Evolutionary conservation across 2,113 vertebrate species (phyloP), one percentile per base, ranked within the genome.

Genomic region (Anser brachyrhynchus): DNA sequence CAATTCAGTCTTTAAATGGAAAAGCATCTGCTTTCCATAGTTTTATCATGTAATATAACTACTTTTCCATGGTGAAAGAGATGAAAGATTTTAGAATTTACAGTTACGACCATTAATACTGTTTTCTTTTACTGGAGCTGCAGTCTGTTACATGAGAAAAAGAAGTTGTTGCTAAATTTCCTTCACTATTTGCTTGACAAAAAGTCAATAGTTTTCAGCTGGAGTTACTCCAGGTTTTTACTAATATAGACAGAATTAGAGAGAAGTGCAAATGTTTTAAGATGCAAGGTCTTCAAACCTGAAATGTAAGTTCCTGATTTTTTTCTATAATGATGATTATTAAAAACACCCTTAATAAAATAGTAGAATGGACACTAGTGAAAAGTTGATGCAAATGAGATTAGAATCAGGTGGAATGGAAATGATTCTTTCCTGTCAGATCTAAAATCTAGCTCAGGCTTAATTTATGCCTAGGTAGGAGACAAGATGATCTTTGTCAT

Each of bases 141-240:
- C 22, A 43, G 43, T 90, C 61, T 83, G 57, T 77, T 87, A 58
- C 65, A 22, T 55, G 85, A 91, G 85, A 66, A 77, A 80, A 79
- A 81, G 66, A 72, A 84, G 73, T 23, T 41, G 10, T 78, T 70
- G 49, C 87, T 95, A 29, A 85, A 92, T 88, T 86, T 95, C 59
- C 57, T 82, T 88, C 0, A 0, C 37, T 93, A 2, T 87, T 44
- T 85, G 17, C 67, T 77, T 94, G 90, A 94, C 94, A 94, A 84
- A 79, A 79, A 61, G 7, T 72, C 91, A 12, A 25, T 0, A 59
- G 51, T 23, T 73, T 93, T 84, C 69, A 90, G 65, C 76, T 95
- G 94, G 88, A 87, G 69, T 58, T 51, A 54, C 49, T 96, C 92
- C 91, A 95, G 33, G 44, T 86, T 95, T 95, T 91, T 61, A 52